phyloP scores from a whole-genome alignment of 2,888 invertebrate genomes.

The Melitaea athalia region DNA sequence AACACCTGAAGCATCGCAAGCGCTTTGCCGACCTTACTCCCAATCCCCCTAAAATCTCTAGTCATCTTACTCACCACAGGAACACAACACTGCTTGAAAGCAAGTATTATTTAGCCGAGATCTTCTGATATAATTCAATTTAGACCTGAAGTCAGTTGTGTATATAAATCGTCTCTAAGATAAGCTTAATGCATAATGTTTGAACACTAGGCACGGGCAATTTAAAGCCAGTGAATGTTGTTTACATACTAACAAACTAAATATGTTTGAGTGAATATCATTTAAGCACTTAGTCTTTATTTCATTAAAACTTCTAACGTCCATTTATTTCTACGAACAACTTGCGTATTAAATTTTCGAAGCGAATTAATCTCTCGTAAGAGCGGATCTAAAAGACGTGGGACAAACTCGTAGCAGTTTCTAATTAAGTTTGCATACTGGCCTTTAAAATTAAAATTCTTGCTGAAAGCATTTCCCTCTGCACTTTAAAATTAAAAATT shows the following conservation, averaged over 20 bases:
- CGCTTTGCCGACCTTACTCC: no score
- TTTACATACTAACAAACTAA: conserved; percentile 3
- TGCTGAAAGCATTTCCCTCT: conserved; percentile 32
- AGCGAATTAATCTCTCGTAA: conserved; percentile 33
- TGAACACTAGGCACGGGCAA: no score
- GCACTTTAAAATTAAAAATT: conserved; percentile 31
- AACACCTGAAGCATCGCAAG: no score
- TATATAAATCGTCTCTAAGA: no score
- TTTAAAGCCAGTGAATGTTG: no score
- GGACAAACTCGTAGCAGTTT: conserved; percentile 28
- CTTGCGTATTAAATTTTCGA: conserved; percentile 34
- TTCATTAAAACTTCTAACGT: conserved; percentile 17
- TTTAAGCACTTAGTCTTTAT: conserved; percentile 17
- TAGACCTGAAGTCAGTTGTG: no score
- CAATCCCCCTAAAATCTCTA: no score
- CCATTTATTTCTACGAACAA: conserved; percentile 23
- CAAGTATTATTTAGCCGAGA: no score
- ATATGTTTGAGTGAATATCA: conserved; percentile 6
- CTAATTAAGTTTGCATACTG: conserved; percentile 38
- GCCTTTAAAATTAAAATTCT: conserved; percentile 38
- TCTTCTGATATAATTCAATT: no score
- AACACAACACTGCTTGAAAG: no score
- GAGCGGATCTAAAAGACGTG: conserved; percentile 33
- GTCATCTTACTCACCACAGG: no score
- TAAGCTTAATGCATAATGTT: no score